Evolutionary conservation across 1,140 invertebrate genomes (phyloP), one percentile per base, ranked within the genome.

Genomic region (Penaeus japonicus): DNA sequence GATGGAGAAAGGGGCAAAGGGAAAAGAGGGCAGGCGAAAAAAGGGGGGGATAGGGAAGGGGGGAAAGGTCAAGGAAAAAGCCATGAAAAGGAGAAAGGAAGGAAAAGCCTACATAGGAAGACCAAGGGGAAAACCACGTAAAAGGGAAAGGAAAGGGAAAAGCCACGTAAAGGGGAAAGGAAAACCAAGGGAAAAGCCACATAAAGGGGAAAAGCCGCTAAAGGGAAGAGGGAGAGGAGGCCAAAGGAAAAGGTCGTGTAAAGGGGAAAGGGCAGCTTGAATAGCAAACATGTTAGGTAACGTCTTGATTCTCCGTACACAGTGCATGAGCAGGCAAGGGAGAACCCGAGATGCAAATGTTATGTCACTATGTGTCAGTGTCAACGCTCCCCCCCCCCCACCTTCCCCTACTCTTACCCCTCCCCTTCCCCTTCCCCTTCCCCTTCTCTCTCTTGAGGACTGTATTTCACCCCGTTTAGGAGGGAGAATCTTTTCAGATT

Each of bases 341-440:
- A 39, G 39, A 10, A 39, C 39, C 39, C 39, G 12, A 39, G 39
- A 39, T 39, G 39, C 39, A 73, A 73, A 73, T 73, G 24, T 73
- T 73, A 27, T 32, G 24, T 73, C 24, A 73, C 65, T 20, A 24
- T n/a, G 65, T 17, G 24, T 17, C 15, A 73, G 15, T 73, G 65
- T 59, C 80, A 55, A 32, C n/a, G n/a, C 15, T 24, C 24, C 32
- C 15, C 32, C 17, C 32, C 24, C 65, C 24, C 32, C 65, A 17
- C 65, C 30, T 35, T 12, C 47, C 30, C 78, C 55, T 24, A 57
- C 79, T 55, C 79, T 57, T 39, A 10, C 75, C 35, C n/a, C 54
- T 35, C 55, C 59, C 53, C 57, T 54, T 81, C 79, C 57, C 79
- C 57, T 54, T 81, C 79, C 57, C 79, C 57, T 54, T 81, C 79